These are phyloP conservation scores for Theodoxus fluviatilis DNA, from an alignment of 2,888 invertebrate genomes.

Conservation along the genomic window DNA sequence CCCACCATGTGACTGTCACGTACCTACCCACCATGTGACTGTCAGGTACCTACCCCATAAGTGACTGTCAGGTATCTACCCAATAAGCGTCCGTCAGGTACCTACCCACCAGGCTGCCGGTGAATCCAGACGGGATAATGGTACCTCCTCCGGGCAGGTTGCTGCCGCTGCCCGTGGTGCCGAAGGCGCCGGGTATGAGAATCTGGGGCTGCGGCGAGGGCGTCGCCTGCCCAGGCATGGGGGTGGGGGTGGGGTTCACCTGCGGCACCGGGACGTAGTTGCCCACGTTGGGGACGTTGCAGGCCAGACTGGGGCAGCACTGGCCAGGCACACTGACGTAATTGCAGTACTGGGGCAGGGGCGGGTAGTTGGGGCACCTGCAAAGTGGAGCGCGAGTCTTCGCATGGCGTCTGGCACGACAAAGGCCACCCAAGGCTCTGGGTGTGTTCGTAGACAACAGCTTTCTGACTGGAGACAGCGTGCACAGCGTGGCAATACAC, in stretches of 20 bases:
- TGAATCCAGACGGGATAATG: constrained; percentile 24
- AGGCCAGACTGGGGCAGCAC: constrained; percentile 41
- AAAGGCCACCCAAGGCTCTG: no score
- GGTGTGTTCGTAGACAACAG: no score
- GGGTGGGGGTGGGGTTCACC: constrained; percentile 39
- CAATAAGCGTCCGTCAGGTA: no score
- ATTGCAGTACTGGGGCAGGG: constrained; percentile 42
- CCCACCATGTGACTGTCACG: no score
- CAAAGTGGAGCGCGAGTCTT: no score
- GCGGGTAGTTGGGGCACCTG: constrained; percentile 44
- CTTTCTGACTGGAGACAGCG: no score
- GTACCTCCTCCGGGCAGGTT: constrained; percentile 19
- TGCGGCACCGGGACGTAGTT: constrained; percentile 43
- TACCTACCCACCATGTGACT: no score
- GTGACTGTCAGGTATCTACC: no score
- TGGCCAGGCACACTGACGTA: constrained; percentile 42
- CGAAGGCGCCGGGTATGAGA: constrained; percentile 26
- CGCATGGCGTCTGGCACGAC: no score
- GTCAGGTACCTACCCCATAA: no score
- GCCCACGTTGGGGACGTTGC: constrained; percentile 44
- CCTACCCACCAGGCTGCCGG: no score
- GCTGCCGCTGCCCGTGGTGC: constrained; percentile 15
- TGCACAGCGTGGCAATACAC: no score
- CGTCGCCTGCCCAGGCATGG: constrained; percentile 31
- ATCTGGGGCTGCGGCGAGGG: constrained; percentile 36